Conservation (phyloP, 2,113 vertebrate genomes). For the Sminthopsis crassicaudata region DNA sequence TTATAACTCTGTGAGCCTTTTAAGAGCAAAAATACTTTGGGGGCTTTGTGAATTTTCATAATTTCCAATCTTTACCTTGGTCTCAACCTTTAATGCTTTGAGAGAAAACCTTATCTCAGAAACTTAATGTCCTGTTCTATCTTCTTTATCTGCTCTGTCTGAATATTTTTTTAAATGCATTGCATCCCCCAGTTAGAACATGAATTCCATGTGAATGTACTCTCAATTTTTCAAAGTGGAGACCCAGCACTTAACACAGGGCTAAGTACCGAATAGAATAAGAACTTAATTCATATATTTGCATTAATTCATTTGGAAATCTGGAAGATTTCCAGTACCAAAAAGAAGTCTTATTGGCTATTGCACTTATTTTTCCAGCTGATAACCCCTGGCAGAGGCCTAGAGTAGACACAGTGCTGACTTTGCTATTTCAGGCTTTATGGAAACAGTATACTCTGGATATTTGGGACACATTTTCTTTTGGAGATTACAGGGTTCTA, state of each 20-base stretch:
- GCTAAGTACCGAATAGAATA: not conserved
- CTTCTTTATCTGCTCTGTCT: not conserved
- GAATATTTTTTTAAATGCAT: not conserved
- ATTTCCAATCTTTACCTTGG: not conserved
- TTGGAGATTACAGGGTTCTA: not conserved
- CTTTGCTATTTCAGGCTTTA: not conserved
- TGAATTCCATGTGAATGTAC: not conserved
- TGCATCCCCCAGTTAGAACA: not conserved
- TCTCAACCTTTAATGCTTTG: not conserved
- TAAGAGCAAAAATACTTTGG: not conserved
- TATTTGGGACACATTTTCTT: not conserved
- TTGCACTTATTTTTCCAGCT: not conserved
- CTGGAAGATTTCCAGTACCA: not conserved
- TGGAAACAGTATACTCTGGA: not conserved
- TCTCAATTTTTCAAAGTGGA: not conserved
- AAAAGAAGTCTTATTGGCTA: not conserved
- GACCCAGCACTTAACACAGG: not conserved
- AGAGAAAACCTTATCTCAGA: not conserved
- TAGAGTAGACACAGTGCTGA: not conserved
- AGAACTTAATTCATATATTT: not conserved
- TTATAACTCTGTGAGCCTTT: not conserved
- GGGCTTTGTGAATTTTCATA: not conserved
- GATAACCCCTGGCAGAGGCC: not conserved
- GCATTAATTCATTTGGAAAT: not conserved
- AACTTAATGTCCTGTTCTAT: not conserved